Evolutionary conservation across 2,888 invertebrate species (phyloP), one percentile per base, ranked within the genome.

Genomic region (Tetramorium bicarinatum): DNA sequence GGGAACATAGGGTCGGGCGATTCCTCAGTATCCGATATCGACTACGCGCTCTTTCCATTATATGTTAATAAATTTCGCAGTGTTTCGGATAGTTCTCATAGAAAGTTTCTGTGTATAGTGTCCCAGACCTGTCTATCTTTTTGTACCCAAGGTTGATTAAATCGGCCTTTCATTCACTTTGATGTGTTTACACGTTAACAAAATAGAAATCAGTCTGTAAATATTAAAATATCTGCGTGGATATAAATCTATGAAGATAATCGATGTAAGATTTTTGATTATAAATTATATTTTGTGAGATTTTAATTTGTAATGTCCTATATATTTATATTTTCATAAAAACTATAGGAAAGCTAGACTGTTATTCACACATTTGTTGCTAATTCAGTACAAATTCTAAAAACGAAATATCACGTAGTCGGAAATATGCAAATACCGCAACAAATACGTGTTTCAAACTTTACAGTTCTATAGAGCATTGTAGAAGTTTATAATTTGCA

Each of bases 21-120:
- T 59, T 29, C 76, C 15, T 52, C 87, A 69, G 89, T 89, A 88
- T 83, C 79, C 87, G 75, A 88, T 89, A 91, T 85, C 72, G 83
- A 72, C 67, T 84, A 66, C 29, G 71, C 25, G 38, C 54, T 54
- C 38, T 69, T 34, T 54, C 59, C 62, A 74, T 84, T 86, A 80
- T 66, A 67, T 80, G 81, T 88, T 84, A 88, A 85, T 88, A 86
- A 89, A 89, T 89, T 89, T 83, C 56, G 34, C 67, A 85, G 69
- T 69, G 76, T 79, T 81, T 82, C 61, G 52, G 34, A 87, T 82
- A 89, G 83, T 83, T 66, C 38, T 21, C 62, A 38, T 61, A 44
- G 34, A 44, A 54, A 83, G 80, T 84, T 89, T 56, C 64, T 56
- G 15, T 18, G 74, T 11, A 18, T 9, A 15, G 25, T 8, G 18